Evolutionary conservation across 2,113 vertebrate species (phyloP), one percentile per base, ranked within the genome.

Genomic region (Carassius gibelio): DNA sequence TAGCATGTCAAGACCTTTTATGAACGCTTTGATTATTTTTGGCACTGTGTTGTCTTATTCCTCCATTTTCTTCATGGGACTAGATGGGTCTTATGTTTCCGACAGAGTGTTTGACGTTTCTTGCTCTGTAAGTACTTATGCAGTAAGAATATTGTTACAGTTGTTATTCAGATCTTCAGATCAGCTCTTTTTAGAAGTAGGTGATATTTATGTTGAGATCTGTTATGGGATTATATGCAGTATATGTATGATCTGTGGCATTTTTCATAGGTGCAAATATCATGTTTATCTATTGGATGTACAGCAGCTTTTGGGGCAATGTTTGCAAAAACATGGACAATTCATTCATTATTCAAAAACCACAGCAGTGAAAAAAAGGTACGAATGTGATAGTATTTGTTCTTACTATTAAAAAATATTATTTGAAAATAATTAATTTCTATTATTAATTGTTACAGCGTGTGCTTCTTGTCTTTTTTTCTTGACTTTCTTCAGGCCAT

Each of bases 21-120:
- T 95, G 95, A 97, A 98, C 88, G 92, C 95, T 91, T 95, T 99
- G 85, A 96, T 99, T 83, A 96, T 97, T 92, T 94, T 98, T 87
- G 97, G 96, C 71, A 88, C 96, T 62, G 95, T 98, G 94, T 94
- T 99, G 9, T 96, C 96, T 91, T 97, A 96, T 34, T 94, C 94
- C 42, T 98, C 96, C 2, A 96, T 99, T 88, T 96, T 97, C 90
- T 90, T 97, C 86, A 96, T 97, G 36, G 96, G 97, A 83, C 95
- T 98, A 82, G 96, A 98, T 87, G 95, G 95, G 88, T 95, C 95
- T 79, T 95, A 95, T 48, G 94, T 97, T 89, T 94, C 95, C 0
- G 94, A 95, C 88, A 88, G 92, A 90, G 95, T 94, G 1, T 95
- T 96, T 55, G 94, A 97, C 83, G 92, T 94, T 2, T 94, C 98